These are phyloP conservation scores for Peromyscus eremicus DNA, from an alignment of 2,797 vertebrate genomes.

Conservation along the genomic window DNA sequence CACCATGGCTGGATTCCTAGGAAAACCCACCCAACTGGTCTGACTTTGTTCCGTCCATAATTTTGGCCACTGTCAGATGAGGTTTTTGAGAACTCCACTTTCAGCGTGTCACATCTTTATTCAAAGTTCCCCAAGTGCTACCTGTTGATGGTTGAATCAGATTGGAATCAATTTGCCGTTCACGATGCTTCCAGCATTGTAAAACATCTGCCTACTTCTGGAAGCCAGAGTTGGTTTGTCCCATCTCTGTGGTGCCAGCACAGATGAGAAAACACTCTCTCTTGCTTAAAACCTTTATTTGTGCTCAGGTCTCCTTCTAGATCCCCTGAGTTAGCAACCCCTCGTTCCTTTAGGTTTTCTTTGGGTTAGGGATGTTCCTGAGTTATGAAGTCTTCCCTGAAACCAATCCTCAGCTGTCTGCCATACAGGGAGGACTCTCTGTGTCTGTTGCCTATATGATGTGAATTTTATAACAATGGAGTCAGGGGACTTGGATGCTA, in stretches of 20 bases:
- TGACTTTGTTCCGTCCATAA: conserved; percentile 35
- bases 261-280: conserved; percentile 20
- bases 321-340: not conserved
- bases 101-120: conserved; percentile 32
- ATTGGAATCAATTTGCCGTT: conserved; percentile 46
- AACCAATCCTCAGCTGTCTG: conserved; percentile 14
- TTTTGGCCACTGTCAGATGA: not conserved
- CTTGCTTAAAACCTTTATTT: not conserved
- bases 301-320: not conserved
- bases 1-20: conserved; percentile 14
- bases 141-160: not conserved
- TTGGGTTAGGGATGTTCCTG: not conserved
- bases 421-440: not conserved
- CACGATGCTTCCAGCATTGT: not conserved
- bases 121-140: conserved; percentile 35
- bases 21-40: not conserved
- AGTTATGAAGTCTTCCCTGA: conserved; percentile 9
- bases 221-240: not conserved
- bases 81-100: not conserved
- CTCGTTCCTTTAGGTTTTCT: not conserved
- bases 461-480: not conserved
- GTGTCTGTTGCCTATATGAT: not conserved
- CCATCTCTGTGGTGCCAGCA: not conserved
- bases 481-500: not conserved
- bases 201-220: not conserved